Base-by-base conservation (phyloP, 2,888 invertebrate species). In the Malthinus seriepunctatus region DNA sequence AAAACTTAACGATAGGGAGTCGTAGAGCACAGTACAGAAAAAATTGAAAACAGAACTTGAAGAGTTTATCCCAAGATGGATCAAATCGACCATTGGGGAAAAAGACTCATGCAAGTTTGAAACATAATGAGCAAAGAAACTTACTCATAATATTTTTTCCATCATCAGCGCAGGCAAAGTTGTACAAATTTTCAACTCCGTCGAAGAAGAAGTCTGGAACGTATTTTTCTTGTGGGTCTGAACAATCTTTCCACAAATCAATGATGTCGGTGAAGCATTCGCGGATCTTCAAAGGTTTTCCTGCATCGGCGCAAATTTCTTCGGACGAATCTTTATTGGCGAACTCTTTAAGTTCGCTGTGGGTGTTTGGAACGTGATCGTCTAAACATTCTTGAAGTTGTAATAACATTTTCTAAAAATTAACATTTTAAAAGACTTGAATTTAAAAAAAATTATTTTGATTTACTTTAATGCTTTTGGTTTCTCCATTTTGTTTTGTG, bases 221-320 rank as follows among this genome's bases (percentile, higher is more conserved):
- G 33, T 57, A 57, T 47, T 57, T 34, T 51, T 57, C 57, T 10
- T 51, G 34, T 6, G 38, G 33, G 0, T 42, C 47, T 7, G 48
- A 51, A 10, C 57, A 57, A 8, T 38, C 47, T 57, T 57, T 37
- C 12, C n/a, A 32, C 8, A 15, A 44, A 5, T 37, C 35, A 3
- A 51, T 12, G 2, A 51, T 9, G 8, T 37, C 33, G 7, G 14
- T 3, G 12, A 56, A 56, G 15, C 56, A 56, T 14, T 38, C 33
- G 5, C 44, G 51, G 7, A 56, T 4, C 10, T 37, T 45, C 1
- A 23, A 8, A 9, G 37, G 34, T 23, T 46, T 50, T 9, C 5
- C 39, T 14, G 39, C 39, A n/a, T 45, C 32, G 6, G 32, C 5
- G 8, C 56, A 56, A 32, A 56, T 31, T 5, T 37, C 51, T 10